phyloP scores from a whole-genome alignment of 2,797 vertebrate genomes.

The Saguinus oedipus region DNA sequence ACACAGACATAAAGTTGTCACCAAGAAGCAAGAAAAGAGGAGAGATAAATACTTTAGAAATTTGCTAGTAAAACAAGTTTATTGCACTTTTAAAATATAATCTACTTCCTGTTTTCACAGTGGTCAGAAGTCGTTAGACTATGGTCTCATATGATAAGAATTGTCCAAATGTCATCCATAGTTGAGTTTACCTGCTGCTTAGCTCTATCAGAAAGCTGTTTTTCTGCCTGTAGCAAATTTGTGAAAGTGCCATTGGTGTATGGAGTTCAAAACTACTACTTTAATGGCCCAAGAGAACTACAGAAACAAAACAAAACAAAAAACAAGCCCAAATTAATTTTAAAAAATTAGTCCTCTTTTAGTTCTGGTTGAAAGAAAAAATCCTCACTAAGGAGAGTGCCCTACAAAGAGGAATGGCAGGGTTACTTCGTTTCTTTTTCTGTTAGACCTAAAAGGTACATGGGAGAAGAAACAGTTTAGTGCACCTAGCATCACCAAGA shows the following conservation, averaged over 20 bases:
- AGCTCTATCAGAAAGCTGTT: neutral
- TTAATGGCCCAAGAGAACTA: neutral
- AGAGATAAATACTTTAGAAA: neutral
- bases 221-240: neutral
- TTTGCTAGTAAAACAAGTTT: neutral
- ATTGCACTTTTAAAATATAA: neutral
- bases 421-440: neutral
- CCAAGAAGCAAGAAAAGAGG: neutral
- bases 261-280: neutral
- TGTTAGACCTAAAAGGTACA: neutral
- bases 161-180: neutral
- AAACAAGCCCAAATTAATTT: neutral
- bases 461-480: neutral
- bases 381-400: neutral
- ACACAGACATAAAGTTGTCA: neutral
- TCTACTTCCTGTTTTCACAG: neutral
- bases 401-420: neutral
- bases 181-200: neutral
- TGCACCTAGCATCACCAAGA: neutral
- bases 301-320: neutral
- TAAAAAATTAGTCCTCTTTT: neutral
- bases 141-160: neutral
- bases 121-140: neutral
- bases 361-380: conserved; percentile 7
- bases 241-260: neutral